Conservation (phyloP, 2,113 vertebrate species). For the Anoura caudifer region DNA sequence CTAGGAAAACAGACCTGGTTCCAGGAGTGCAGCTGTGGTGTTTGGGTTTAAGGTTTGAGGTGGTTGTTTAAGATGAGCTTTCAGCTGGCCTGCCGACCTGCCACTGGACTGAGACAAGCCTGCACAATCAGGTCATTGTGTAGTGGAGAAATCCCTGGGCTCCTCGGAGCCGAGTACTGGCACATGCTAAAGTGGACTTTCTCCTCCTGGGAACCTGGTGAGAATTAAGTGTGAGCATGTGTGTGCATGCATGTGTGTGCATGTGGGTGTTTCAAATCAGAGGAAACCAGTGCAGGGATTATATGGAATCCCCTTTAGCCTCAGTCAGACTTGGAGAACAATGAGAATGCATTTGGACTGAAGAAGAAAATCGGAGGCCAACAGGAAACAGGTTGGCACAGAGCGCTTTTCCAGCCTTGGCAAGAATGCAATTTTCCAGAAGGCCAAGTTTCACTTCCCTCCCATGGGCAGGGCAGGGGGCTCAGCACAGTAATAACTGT, state of each 20-base stretch:
- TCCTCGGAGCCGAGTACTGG: background rate
- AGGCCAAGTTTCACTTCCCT: background rate
- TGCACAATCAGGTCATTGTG: slow-evolving; percentile 3
- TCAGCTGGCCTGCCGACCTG: background rate
- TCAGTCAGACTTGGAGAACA: background rate
- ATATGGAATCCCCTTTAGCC: slow-evolving; percentile 20
- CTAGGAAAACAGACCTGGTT: slow-evolving; percentile 67
- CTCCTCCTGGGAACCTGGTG: slow-evolving; percentile 27
- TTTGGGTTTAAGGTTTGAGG: slow-evolving; percentile 52
- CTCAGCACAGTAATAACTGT: background rate
- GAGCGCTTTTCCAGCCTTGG: slow-evolving; percentile 23
- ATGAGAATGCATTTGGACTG: background rate
- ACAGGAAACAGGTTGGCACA: slow-evolving; percentile 15
- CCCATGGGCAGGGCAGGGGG: slow-evolving; percentile 4
- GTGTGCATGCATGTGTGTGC: background rate
- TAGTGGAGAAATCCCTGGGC: background rate
- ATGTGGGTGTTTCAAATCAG: background rate
- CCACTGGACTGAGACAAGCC: background rate
- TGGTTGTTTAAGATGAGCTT: slow-evolving; percentile 40
- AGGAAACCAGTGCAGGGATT: slow-evolving; percentile 20
- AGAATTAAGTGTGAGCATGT: slow-evolving; percentile 30
- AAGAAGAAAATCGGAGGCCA: slow-evolving; percentile 42
- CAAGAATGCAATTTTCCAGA: slow-evolving; percentile 46
- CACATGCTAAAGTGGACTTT: background rate
- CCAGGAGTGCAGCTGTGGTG: slow-evolving; percentile 36